These are phyloP conservation scores for Myxocyprinus asiaticus DNA, from an alignment of 2,113 vertebrate genomes.

Conservation along the genomic window DNA sequence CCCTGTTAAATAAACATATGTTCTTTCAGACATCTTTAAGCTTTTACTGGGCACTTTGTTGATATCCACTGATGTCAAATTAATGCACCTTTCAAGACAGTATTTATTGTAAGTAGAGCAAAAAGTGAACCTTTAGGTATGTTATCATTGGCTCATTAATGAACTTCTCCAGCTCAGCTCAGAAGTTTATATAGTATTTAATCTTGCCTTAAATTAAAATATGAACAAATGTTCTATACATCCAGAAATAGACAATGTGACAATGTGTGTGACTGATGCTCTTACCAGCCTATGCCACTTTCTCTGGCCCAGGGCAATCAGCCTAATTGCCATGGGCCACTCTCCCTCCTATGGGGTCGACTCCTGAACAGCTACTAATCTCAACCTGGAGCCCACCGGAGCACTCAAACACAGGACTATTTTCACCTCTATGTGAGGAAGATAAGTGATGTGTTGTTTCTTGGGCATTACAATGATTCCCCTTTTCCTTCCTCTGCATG, in stretches of 20 bases:
- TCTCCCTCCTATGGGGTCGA: conserved; percentile 59
- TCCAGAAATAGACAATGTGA: conserved; percentile 33
- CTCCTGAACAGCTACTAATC: conserved; percentile 70
- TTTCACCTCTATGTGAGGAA: conserved; percentile 25
- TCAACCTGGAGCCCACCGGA: conserved; percentile 68
- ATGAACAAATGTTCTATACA: conserved; percentile 1
- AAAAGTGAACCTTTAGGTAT: conserved; percentile 16
- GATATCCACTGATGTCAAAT: conserved; percentile 16
- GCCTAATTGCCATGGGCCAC: conserved; percentile 66
- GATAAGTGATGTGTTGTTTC: conserved; percentile 65
- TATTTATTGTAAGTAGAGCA: neutral
- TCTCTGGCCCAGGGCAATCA: conserved; percentile 52
- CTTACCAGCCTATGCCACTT: conserved; percentile 27
- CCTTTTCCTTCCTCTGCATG: conserved; percentile 62
- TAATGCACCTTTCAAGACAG: conserved; percentile 1
- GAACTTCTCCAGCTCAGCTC: conserved; percentile 4
- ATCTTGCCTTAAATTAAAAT: conserved; percentile 4
- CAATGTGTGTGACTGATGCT: conserved; percentile 25
- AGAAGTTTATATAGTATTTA: neutral
- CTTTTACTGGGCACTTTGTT: neutral
- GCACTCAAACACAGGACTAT: conserved; percentile 37
- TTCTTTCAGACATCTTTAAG: neutral
- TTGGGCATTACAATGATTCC: conserved; percentile 70
- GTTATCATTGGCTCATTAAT: neutral
- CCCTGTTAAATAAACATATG: neutral